Conservation (phyloP, 2,888 invertebrate species). For the Cantharis nigra region DNA sequence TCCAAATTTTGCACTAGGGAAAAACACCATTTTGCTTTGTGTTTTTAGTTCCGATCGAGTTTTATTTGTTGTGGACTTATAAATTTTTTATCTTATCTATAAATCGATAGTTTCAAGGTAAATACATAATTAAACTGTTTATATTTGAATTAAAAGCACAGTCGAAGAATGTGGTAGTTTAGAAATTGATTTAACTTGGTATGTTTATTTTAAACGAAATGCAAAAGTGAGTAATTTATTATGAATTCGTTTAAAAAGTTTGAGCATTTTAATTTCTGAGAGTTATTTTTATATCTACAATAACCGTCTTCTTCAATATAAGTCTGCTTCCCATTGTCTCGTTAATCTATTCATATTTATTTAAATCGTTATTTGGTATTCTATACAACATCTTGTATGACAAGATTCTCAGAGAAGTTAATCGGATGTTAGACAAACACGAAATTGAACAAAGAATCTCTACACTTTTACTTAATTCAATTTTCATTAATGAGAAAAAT, state of each 20-base stretch:
- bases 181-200: background rate
- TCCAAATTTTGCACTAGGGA: background rate
- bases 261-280: background rate
- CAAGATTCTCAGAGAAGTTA: background rate
- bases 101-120: background rate
- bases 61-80: background rate
- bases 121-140: background rate
- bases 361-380: background rate
- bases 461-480: background rate
- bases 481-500: background rate
- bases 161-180: background rate
- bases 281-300: background rate
- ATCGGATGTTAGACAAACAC: background rate
- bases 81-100: background rate
- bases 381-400: background rate
- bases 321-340: background rate
- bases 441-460: background rate
- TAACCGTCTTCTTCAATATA: background rate
- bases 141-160: background rate
- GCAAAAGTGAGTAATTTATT: background rate
- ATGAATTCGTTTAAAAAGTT: background rate
- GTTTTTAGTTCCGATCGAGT: background rate
- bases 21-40: background rate
- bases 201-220: background rate
- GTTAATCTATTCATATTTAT: background rate